These are phyloP conservation scores for Takifugu ocellatus DNA, from an alignment of 2,797 vertebrate genomes.

Conservation along the genomic window DNA sequence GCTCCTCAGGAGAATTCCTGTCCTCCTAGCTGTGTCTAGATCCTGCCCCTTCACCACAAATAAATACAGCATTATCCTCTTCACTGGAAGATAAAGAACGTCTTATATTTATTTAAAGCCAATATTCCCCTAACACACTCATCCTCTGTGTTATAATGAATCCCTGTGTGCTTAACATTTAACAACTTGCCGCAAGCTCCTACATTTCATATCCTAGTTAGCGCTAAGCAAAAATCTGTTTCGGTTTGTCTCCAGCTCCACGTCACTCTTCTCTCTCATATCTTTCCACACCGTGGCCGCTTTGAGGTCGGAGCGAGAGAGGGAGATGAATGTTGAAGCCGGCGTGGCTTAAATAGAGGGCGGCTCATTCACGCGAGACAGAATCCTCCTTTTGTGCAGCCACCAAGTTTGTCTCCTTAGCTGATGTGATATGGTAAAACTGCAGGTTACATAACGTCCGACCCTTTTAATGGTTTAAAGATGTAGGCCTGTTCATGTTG, in stretches of 20 bases:
- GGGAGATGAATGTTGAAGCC: constrained; percentile 15
- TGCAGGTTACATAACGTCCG: constrained; percentile 46
- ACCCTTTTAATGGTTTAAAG: constrained; percentile 47
- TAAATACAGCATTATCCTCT: constrained; percentile 51
- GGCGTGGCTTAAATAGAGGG: constrained; percentile 32
- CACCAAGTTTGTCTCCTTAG: constrained; percentile 18
- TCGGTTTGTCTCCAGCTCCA: not conserved
- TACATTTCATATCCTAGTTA: constrained; percentile 11
- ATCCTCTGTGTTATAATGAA: constrained; percentile 40
- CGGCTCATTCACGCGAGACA: constrained; percentile 47
- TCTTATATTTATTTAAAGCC: constrained; percentile 27
- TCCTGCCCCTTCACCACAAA: constrained; percentile 17
- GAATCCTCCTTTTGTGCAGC: constrained; percentile 46
- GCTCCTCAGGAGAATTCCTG: constrained; percentile 2
- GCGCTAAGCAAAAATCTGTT: not conserved
- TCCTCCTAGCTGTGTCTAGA: constrained; percentile 4
- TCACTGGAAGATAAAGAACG: constrained; percentile 26
- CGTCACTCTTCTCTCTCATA: constrained; percentile 9
- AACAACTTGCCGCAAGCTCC: constrained; percentile 18
- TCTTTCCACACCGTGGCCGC: constrained; percentile 7
- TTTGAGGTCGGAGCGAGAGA: constrained; percentile 17
- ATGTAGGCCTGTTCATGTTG: constrained; percentile 39
- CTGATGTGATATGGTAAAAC: constrained; percentile 15
- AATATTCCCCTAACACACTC: constrained; percentile 29
- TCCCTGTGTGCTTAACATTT: constrained; percentile 26